phyloP scores from a whole-genome alignment of 2,797 vertebrate species.

The Smutsia gigantea region DNA sequence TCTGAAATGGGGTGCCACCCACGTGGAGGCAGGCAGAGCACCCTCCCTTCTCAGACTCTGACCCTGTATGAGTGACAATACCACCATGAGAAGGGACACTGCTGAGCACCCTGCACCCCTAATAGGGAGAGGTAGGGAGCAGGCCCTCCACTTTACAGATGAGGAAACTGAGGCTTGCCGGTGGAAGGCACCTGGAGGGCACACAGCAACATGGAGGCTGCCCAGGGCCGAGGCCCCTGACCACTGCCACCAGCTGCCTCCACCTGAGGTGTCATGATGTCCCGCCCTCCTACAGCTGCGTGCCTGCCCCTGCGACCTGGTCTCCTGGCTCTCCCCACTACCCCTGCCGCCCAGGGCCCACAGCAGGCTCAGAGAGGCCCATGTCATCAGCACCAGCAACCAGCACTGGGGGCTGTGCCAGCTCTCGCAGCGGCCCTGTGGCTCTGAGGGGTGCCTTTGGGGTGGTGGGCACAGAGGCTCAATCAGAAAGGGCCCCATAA shows the following conservation, averaged over 20 bases:
- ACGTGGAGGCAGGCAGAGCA: background rate
- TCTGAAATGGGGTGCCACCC: background rate
- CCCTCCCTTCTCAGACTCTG: background rate
- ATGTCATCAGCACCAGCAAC: background rate
- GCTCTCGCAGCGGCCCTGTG: background rate
- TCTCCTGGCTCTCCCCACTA: background rate
- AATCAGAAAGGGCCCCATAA: background rate
- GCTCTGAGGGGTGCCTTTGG: background rate
- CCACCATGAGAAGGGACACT: accelerated
- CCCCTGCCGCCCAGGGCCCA: background rate
- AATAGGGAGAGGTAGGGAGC: background rate
- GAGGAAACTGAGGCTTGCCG: background rate
- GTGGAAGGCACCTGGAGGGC: no score
- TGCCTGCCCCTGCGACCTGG: accelerated
- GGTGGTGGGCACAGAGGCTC: no score
- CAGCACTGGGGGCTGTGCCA: background rate
- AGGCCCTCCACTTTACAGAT: background rate
- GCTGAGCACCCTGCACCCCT: background rate
- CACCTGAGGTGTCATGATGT: no score
- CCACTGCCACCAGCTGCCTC: background rate
- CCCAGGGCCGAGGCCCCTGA: background rate
- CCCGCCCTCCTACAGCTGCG: background rate
- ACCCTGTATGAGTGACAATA: background rate
- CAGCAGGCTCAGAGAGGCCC: background rate
- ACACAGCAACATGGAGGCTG: background rate